phyloP scores from a whole-genome alignment of 2,113 vertebrate species.

The Hirundichthys speculiger region DNA sequence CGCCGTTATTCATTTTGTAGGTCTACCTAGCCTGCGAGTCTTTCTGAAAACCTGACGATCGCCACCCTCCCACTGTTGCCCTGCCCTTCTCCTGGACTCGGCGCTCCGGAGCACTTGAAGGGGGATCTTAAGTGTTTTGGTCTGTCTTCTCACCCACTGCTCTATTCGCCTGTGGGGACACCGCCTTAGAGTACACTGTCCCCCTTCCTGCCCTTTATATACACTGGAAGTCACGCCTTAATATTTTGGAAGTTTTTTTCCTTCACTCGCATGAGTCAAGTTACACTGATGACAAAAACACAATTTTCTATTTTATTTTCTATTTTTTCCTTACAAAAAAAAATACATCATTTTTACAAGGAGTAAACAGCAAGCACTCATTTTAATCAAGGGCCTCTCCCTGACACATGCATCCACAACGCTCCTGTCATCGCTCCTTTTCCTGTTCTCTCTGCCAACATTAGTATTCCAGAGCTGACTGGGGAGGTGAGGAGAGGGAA shows the following conservation, averaged over 20 bases:
- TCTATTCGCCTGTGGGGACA: not conserved
- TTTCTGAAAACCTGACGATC: constrained; percentile 99
- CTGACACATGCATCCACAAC: constrained; percentile 90
- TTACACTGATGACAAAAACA: too few relatives aligned
- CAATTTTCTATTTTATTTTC: too few relatives aligned
- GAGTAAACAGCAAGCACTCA: constrained; percentile 84
- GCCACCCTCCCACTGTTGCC: constrained; percentile 93
- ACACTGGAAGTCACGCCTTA: too few relatives aligned
- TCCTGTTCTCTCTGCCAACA: constrained; percentile 56
- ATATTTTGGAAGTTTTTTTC: too few relatives aligned
- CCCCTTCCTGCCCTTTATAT: too few relatives aligned
- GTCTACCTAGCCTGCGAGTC: constrained; percentile 97
- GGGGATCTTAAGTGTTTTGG: constrained; percentile 46
- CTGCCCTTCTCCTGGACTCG: constrained; percentile 87
- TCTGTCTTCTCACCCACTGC: constrained; percentile 7
- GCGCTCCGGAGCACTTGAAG: constrained; percentile 69
- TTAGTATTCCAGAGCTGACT: constrained; percentile 89
- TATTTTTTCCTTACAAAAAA: too few relatives aligned
- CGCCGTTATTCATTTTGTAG: constrained; percentile 99
- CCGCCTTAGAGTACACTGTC: not conserved
- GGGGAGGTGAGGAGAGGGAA: constrained; percentile 78
- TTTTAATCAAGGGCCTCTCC: constrained; percentile 93
- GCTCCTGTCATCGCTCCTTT: constrained; percentile 88
- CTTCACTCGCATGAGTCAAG: too few relatives aligned
- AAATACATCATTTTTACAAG: not conserved